Conservation (phyloP, 2,797 vertebrate species). For the Cynodonichthys magdalenae region DNA sequence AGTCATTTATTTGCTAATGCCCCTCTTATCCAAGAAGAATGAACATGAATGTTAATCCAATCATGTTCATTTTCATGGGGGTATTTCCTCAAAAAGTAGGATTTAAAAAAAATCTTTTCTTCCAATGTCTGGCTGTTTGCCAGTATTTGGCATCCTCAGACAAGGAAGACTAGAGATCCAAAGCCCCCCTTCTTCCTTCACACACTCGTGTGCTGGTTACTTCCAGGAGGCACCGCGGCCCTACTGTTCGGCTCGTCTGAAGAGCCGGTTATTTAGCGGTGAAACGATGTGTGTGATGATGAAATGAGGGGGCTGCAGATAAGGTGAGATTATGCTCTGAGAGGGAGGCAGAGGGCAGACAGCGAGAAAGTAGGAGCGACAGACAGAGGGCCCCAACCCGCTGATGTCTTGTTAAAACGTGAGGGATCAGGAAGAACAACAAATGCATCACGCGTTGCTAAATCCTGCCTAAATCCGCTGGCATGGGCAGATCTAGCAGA, state of each 20-base stretch:
- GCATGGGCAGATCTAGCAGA: slow-evolving; percentile 81
- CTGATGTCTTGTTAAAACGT: slow-evolving; percentile 79
- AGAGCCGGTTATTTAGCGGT: slow-evolving; percentile 74
- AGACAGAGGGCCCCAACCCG: slow-evolving; percentile 27
- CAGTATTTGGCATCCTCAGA: slow-evolving; percentile 47
- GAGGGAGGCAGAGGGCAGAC: slow-evolving; percentile 44
- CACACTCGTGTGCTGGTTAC: slow-evolving; percentile 46
- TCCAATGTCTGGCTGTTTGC: slow-evolving; percentile 52
- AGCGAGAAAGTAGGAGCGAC: slow-evolving; percentile 25
- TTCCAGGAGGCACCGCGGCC: slow-evolving; percentile 39
- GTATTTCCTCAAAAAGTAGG: slow-evolving; percentile 54
- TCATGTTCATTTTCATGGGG: slow-evolving; percentile 73
- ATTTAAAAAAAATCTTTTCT: slow-evolving; percentile 62
- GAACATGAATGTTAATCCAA: slow-evolving; percentile 63
- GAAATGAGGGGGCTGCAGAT: slow-evolving; percentile 75
- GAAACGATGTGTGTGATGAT: slow-evolving; percentile 79
- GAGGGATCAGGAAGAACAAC: slow-evolving; percentile 80
- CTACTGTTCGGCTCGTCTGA: slow-evolving; percentile 53
- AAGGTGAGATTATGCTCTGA: slow-evolving; percentile 72
- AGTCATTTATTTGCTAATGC: slow-evolving; percentile 57
- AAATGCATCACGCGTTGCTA: slow-evolving; percentile 76
- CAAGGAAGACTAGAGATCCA: slow-evolving; percentile 33
- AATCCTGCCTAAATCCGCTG: slow-evolving; percentile 81
- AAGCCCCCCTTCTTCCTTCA: slow-evolving; percentile 8
- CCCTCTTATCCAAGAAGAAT: slow-evolving; percentile 48